Evolutionary conservation across 1,140 invertebrate species (phyloP), one percentile per base, ranked within the genome.

Genomic region (Drosophila prosaltans): DNA sequence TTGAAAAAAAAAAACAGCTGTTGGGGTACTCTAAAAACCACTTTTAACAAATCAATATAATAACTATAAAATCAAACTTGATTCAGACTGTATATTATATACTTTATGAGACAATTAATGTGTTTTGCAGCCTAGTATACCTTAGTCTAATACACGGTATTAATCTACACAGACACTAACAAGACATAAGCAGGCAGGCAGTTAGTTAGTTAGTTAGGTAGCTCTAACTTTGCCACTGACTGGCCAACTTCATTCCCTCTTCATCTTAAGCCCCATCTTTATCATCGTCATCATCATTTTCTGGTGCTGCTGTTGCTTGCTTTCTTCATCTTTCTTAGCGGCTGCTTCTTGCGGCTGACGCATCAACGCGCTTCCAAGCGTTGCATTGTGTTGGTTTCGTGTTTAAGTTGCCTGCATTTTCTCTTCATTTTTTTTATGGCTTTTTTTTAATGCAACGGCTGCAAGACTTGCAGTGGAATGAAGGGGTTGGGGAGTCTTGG

Each of bases 311-410:
- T 54, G 10, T 45, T 48, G 40, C 16, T n/a, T 26, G 41, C 32
- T 41, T 39, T 48, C 41, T 11, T 41, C n/a, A 41, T 45, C 40
- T 3, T 45, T 11, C n/a, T 10, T 54, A 51, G 11, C 62, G 36
- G 45, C 41, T 54, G 63, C 28, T 28, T 48, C 28, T 65, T 45
- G 43, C 10, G 59, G 24, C 39, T 60, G 55, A 66, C 74, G 74
- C 74, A 77, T 75, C 68, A 75, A 78, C 69, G 74, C 74, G 75
- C 75, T 72, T 75, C 78, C 75, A 78, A 78, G 75, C 75, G 69
- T 72, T 78, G 74, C 74, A 78, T 78, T 72, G 74, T 75, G 72
- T 58, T 51, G 45, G 45, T 51, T 51, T 62, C 72, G 64, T 65
- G 61, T 70, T 77, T 61, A 48, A 68, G 74, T 36, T 48, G 72